These are phyloP conservation scores for Hyperoplus lanceolatus DNA, from an alignment of 2,797 vertebrate species.

Conservation along the genomic window DNA sequence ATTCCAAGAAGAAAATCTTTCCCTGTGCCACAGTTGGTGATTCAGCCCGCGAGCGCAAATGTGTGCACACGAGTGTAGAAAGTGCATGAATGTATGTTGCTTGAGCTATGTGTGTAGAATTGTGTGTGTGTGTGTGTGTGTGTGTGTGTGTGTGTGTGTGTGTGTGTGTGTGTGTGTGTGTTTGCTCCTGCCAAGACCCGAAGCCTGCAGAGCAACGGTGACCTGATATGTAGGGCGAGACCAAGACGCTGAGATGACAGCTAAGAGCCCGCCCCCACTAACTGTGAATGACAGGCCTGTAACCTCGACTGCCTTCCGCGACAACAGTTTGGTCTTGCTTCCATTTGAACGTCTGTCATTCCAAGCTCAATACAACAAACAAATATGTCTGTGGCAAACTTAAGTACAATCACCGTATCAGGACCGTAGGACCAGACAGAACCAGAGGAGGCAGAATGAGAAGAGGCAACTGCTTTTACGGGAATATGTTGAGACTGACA, in stretches of 20 bases:
- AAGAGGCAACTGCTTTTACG: conserved; percentile 30
- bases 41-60: conserved; percentile 27
- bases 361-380: conserved; percentile 45
- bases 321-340: conserved; percentile 63
- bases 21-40: conserved; percentile 31
- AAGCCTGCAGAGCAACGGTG: conserved; percentile 71
- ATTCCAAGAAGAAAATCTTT: conserved; percentile 34
- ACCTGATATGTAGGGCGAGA: conserved; percentile 77
- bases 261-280: conserved; percentile 66
- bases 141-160: background rate
- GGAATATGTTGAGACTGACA: conserved; percentile 7
- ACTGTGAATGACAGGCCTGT: conserved; percentile 77
- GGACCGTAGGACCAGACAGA: conserved; percentile 33
- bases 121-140: background rate
- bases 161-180: conserved; percentile 23
- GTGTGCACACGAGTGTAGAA: conserved; percentile 12
- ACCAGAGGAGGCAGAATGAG: conserved; percentile 33
- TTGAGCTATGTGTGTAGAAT: conserved; percentile 33
- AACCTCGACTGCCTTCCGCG: conserved; percentile 63
- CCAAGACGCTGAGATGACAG: conserved; percentile 61
- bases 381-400: conserved; percentile 41
- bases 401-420: conserved; percentile 38
- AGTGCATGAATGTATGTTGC: conserved; percentile 14
- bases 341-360: conserved; percentile 69
- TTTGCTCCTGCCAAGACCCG: conserved; percentile 47